These are phyloP conservation scores for Tokudaia muenninki DNA, from an alignment of 2,797 vertebrate species.

Conservation along the genomic window DNA sequence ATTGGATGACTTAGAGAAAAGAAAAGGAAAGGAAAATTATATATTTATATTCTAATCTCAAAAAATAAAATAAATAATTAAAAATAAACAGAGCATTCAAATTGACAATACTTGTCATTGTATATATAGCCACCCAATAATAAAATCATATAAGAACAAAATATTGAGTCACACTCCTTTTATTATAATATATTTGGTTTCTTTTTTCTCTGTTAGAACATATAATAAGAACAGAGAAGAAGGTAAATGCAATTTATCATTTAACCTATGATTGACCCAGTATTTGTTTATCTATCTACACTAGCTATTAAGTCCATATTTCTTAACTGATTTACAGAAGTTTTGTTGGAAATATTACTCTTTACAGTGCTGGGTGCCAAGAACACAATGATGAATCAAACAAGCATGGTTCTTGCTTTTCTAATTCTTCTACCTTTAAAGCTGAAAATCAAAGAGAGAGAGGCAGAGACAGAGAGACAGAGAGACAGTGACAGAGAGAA, in stretches of 20 bases:
- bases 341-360: not conserved
- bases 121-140: not conserved
- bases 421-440: not conserved
- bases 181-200: not conserved
- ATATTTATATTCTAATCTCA: not conserved
- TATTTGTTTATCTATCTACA: not conserved
- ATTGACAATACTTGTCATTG: not conserved
- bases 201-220: not conserved
- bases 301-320: not conserved
- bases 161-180: not conserved
- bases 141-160: not conserved
- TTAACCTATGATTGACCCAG: not conserved
- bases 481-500: not conserved
- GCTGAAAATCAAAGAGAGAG: not conserved
- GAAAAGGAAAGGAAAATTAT: not conserved
- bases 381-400: not conserved
- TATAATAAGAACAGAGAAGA: not conserved
- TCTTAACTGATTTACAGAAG: constrained; percentile 16
- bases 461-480: not conserved
- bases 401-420: not conserved
- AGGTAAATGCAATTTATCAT: not conserved
- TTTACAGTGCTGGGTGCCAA: not conserved
- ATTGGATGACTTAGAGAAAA: not conserved
- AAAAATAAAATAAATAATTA: not conserved
- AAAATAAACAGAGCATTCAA: not conserved